Base-by-base conservation (phyloP, 2,797 vertebrate genomes). In the Dendrocincla fuliginosa region DNA sequence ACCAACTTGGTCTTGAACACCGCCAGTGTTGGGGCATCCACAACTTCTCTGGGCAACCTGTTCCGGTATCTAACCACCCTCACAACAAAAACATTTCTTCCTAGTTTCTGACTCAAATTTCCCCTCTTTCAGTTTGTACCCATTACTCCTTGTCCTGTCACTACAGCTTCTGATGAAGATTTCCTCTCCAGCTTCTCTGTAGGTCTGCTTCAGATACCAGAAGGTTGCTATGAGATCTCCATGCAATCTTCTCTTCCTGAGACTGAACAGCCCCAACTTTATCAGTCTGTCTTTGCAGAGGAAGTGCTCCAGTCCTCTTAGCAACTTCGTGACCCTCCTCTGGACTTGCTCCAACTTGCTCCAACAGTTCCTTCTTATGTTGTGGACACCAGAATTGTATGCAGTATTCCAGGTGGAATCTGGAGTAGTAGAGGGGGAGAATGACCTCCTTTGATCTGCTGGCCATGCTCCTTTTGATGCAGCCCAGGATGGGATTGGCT, bases 271-370 rank as follows among this genome's bases (percentile, higher is more conserved):
- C 16, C 18, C 1, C 32, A 49, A 7, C 10, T n/a, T 82, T 42
- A 16, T 82, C 23, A 19, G 2, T 13, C 35, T 49, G 22, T 49
- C 70, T 61, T 68, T 15, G 11, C 12, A 49, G 5, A 4, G 5
- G 13, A 55, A 23, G 16, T 47, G 13, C 12, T 32, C 10, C 32
- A 61, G 27, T n/a, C 18, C 13, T 82, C 12, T 42, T 49, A 18
- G 2, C 13, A 63, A 16, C 28, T 30, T 49, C 0, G 0, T n/a
- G 15, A 5, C 27, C 17, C n/a, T 76, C 13, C 32, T 49, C 35
- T 56, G 18, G 35, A 24, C 49, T 63, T 50, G 5, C 33, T 63
- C 35, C 35, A 56, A 20, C 42, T 63, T 63, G 6, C 39, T 56
- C 35, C 42, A 56, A n/a, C 13, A 15, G 5, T 49, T 89, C 35